Conservation (phyloP, 1,140 invertebrate genomes). For the Portunus trituberculatus region DNA sequence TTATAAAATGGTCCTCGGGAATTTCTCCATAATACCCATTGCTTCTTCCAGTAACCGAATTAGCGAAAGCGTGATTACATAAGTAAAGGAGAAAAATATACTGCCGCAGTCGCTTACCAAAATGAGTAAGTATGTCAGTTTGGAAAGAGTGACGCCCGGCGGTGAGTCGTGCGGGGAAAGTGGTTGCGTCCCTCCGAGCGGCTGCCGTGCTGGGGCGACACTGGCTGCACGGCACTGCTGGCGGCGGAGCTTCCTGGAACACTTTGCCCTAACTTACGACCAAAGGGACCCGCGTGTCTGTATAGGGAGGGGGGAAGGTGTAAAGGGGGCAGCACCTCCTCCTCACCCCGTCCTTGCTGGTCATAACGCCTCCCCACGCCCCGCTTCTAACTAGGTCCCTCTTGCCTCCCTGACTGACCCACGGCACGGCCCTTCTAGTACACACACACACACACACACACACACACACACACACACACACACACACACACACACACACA, state of each 20-base stretch:
- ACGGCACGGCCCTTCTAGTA: not conserved
- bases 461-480: not conserved
- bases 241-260: not conserved
- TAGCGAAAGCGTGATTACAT: too few species aligned
- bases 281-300: not conserved
- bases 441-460: not conserved
- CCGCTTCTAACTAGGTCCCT: not conserved
- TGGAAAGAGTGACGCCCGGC: not conserved
- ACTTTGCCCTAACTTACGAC: not conserved
- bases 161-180: not conserved
- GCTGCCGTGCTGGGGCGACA: not conserved
- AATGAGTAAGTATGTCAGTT: not conserved
- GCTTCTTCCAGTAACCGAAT: too few species aligned
- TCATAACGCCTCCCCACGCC: not conserved
- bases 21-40: too few species aligned
- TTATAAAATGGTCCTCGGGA: too few species aligned
- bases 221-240: not conserved
- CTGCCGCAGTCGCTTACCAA: not conserved
- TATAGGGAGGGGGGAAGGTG: too few species aligned
- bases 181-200: not conserved
- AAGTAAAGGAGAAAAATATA: too few species aligned
- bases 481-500: not conserved
- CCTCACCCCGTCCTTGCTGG: not conserved
- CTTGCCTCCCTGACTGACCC: not conserved
- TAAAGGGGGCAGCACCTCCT: not conserved